Evolutionary conservation across 2,888 invertebrate genomes (phyloP).

Genomic region (Maniola hyperantus): DNA sequence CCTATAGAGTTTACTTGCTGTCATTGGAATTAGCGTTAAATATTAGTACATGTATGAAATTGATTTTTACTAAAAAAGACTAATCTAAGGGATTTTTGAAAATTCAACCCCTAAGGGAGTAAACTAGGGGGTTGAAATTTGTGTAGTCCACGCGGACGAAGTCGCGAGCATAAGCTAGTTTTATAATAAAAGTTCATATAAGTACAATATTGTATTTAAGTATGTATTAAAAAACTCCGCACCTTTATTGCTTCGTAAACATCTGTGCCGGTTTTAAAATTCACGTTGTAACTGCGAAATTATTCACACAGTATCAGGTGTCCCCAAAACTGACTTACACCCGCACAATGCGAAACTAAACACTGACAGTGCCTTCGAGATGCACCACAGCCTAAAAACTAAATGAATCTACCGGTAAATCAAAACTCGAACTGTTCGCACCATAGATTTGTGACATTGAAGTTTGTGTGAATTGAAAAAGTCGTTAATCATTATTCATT

Average conservation of each 20-base stretch:
- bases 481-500: no score
- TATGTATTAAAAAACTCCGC: slow-evolving; percentile 46
- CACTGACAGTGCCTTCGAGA: slow-evolving; percentile 24
- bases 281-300: slow-evolving; percentile 69
- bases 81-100: no score
- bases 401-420: background rate
- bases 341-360: slow-evolving; percentile 57
- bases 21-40: no score
- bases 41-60: no score
- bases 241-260: slow-evolving; percentile 62
- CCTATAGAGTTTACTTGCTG: no score
- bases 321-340: slow-evolving; percentile 48
- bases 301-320: slow-evolving; percentile 76
- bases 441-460: no score
- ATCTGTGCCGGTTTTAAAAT: slow-evolving; percentile 67
- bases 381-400: slow-evolving; percentile 13
- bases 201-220: slow-evolving; percentile 38
- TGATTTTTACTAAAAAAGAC: no score
- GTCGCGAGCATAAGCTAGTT: background rate
- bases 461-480: no score
- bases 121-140: no score
- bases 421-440: background rate
- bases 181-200: slow-evolving; percentile 21
- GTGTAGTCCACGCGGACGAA: no score
- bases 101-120: no score